Conservation (phyloP, 2,797 vertebrate genomes). For the Pseudochirops cupreus region DNA sequence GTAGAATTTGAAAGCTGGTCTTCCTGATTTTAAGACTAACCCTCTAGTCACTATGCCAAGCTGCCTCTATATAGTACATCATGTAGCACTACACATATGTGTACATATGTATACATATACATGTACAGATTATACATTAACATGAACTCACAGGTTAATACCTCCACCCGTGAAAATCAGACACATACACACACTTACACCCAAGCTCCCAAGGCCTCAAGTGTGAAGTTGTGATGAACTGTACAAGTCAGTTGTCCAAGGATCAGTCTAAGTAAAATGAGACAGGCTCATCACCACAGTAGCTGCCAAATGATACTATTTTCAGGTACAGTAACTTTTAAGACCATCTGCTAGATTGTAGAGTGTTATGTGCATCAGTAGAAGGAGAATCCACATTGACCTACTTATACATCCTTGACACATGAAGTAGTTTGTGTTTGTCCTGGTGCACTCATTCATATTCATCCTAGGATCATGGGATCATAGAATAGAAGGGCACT, state of each 20-base stretch:
- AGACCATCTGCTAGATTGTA: not conserved
- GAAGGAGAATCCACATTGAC: not conserved
- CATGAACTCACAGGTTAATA: not conserved
- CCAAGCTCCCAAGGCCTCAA: not conserved
- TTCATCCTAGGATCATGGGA: not conserved
- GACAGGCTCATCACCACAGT: not conserved
- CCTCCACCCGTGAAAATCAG: not conserved
- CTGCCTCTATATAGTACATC: not conserved
- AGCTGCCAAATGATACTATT: not conserved
- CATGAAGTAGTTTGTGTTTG: not conserved
- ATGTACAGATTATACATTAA: not conserved
- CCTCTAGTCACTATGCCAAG: not conserved
- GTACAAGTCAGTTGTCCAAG: not conserved
- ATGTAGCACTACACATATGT: not conserved
- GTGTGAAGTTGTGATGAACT: not conserved
- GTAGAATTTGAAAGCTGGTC: not conserved
- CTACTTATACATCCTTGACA: not conserved
- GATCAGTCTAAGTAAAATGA: not conserved
- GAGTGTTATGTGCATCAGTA: too few species aligned
- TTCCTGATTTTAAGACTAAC: not conserved
- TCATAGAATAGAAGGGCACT: not conserved
- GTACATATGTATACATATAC: not conserved
- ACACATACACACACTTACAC: not conserved
- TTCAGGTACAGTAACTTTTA: not conserved
- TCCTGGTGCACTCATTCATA: conserved; percentile 1